Evolutionary conservation across 2,113 vertebrate species (phyloP), one percentile per base, ranked within the genome.

Genomic region (Solea solea): DNA sequence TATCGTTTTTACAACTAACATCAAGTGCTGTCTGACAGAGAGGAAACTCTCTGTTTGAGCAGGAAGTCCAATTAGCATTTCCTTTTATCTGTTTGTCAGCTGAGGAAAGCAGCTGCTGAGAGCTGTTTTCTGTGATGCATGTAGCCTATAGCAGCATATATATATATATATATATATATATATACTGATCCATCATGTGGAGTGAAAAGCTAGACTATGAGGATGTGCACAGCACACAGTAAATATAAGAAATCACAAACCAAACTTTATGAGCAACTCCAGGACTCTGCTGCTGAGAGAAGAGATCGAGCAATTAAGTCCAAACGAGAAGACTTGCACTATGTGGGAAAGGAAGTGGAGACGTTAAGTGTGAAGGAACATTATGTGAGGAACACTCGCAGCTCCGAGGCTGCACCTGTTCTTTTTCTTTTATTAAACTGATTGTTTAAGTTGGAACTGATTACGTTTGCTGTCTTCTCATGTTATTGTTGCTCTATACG

Each of bases 61-160:
- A 51, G 42, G 28, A 54, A 59, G 74, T 54, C 65, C 80, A 88
- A 80, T 86, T 71, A 80, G 49, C 48, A 68, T 88, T 64, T 56
- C 25, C 63, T 67, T 84, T 78, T 25, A 76, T 78, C 67, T 14
- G 61, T 68, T 64, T 39, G 27, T 80, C 51, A 72, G 72, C 56
- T 64, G 56, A 63, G 42, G 61, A 5, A 42, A 34, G 52, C 51
- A 60, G 65, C 74, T 56, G 25, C 28, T 63, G 2, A 48, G 21
- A 34, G 7, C 4, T 50, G n/a, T 21, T 62, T 48, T 59, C 40
- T 39, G 5, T 4, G 12, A 10, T 46, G 53, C 41, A 34, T 10
- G 59, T 44, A 14, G 27, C 45, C 13, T 34, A 4, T 27, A 49
- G 44, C 51, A 52, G 44, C 63, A 57, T 11, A 13, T 25, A n/a